These are phyloP conservation scores for Rallus crepitans DNA, from an alignment of 2,797 vertebrate genomes.

Conservation along the genomic window DNA sequence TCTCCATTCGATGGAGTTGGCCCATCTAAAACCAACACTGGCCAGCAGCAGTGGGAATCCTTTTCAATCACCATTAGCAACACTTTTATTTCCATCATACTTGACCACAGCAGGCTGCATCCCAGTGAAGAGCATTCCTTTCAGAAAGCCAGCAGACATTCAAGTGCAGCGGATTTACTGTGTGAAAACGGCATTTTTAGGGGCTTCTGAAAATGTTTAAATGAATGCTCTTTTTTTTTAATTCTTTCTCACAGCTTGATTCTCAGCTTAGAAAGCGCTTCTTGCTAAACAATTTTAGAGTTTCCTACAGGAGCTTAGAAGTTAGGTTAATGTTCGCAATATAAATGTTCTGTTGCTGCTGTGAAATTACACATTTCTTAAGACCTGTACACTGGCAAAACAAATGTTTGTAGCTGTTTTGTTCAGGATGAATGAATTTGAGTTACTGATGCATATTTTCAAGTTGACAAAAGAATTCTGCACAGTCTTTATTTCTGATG, in stretches of 20 bases:
- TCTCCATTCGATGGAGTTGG: conserved; percentile 73
- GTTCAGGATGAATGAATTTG: conserved; percentile 3
- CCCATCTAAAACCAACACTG: conserved; percentile 78
- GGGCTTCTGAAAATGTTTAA: conserved; percentile 85
- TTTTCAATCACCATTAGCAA: conserved; percentile 86
- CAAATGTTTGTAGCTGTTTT: conserved; percentile 19
- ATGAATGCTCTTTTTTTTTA: conserved; percentile 74
- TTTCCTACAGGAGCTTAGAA: conserved; percentile 32
- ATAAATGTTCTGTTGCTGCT: conserved; percentile 7
- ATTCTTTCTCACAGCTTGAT: conserved; percentile 82
- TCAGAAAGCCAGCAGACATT: conserved; percentile 75
- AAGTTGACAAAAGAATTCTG: neutral
- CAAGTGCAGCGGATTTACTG: conserved; percentile 82
- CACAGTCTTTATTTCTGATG: neutral
- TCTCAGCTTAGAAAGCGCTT: conserved; percentile 67
- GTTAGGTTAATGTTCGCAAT: neutral
- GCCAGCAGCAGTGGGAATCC: conserved; percentile 82
- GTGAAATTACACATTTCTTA: conserved; percentile 34
- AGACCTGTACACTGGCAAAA: neutral
- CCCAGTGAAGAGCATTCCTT: conserved; percentile 79
- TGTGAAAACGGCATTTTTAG: conserved; percentile 86
- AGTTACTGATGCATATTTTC: neutral
- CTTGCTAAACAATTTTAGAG: conserved; percentile 60
- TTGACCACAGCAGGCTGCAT: conserved; percentile 80
- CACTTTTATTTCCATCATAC: conserved; percentile 81